These are phyloP conservation scores for Cryptocephalus moraei DNA, from an alignment of 2,888 invertebrate genomes.

Conservation along the genomic window DNA sequence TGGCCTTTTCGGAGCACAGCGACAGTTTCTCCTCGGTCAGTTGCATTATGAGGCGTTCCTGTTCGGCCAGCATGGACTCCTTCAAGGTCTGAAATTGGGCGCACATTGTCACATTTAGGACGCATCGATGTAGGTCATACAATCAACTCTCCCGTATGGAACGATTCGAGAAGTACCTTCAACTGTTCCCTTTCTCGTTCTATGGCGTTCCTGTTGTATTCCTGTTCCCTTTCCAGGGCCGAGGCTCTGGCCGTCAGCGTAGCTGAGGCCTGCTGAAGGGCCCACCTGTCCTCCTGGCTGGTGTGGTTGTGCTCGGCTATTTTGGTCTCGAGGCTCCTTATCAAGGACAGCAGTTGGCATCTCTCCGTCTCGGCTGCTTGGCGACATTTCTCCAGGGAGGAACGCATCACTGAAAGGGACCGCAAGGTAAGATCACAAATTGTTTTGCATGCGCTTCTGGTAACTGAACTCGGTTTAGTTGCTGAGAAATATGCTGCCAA, in stretches of 20 bases:
- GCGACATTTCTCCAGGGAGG: conserved; percentile 45
- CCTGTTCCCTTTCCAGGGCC: conserved; percentile 50
- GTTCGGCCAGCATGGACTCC: conserved; percentile 48
- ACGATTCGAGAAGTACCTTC: conserved; percentile 35
- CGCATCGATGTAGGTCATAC: background rate
- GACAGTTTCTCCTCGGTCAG: conserved; percentile 48
- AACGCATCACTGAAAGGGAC: conserved; percentile 42
- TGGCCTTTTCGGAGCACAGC: conserved; percentile 33
- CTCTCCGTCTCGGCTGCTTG: conserved; percentile 48
- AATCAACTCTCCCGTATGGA: background rate
- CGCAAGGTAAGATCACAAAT: too few relatives aligned
- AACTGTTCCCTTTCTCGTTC: conserved; percentile 51
- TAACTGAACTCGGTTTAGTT: too few relatives aligned
- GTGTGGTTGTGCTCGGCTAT: conserved; percentile 48
- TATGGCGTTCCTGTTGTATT: conserved; percentile 45
- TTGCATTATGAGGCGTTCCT: conserved; percentile 47
- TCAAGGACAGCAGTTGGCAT: conserved; percentile 42
- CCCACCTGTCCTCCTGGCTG: conserved; percentile 28
- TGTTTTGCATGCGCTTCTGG: too few relatives aligned
- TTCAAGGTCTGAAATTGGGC: conserved; percentile 41
- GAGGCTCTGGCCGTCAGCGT: conserved; percentile 50
- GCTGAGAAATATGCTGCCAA: too few relatives aligned
- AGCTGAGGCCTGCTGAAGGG: conserved; percentile 49
- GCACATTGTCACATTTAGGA: background rate
- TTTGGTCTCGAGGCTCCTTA: conserved; percentile 46